Evolutionary conservation across 2,113 vertebrate genomes (phyloP), one percentile per base, ranked within the genome.

Genomic region (Philantomba maxwellii): DNA sequence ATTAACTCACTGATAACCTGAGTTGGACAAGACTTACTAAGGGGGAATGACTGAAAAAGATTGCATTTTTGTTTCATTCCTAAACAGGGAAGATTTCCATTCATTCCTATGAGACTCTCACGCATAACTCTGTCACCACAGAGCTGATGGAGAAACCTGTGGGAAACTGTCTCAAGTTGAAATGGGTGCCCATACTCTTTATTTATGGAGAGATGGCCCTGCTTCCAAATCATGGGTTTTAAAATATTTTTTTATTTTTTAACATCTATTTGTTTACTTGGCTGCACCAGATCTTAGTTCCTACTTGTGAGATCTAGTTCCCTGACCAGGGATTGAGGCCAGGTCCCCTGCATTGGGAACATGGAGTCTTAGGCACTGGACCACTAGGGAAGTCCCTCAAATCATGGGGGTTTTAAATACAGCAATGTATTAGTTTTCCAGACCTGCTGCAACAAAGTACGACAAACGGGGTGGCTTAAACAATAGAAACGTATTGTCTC

Each of bases 31-130:
- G 96, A 96, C 87, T 91, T 95, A 97, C 96, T 70, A 2, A 6
- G 95, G 25, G 58, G 47, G 43, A 97, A 36, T 14, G 36, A 89
- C 70, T 94, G 58, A 36, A 86, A 96, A 91, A 89, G 45, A 77
- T 3, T 9, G 73, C 39, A 45, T 91, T 81, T 97, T 96, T 66
- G 70, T 95, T 97, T 98, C 96, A 33, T 92, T 70, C 77, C 33
- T 75, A 70, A 97, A 97, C 86, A 95, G 87, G 89, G 73, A 78
- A 62, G 88, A 94, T 93, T 97, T 96, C 97, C 64, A 2, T 77
- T 89, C 95, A 86, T 93, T 97, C 86, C 92, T 85, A 6, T 64
- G 94, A 89, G 60, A 2, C n/a, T 86, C 80, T 95, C 70, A 33
- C 3, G 7, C 30, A 17, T 64, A 33, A 64, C 30, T 62, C 28